Conservation (phyloP, 2,113 vertebrate genomes). For the Desmodus rotundus region DNA sequence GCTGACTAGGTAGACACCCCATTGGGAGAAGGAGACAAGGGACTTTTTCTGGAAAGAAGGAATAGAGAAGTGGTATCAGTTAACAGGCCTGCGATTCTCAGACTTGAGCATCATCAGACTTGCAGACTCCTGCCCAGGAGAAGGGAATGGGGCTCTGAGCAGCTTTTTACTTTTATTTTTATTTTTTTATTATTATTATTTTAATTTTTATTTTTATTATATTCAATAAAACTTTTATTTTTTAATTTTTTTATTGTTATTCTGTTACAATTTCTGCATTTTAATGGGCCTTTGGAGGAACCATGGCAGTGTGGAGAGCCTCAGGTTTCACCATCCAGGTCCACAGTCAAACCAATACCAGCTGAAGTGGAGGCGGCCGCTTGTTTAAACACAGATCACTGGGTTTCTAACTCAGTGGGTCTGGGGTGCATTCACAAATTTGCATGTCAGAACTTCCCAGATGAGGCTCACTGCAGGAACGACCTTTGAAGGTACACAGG, state of each 20-base stretch:
- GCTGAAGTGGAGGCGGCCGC: neutral
- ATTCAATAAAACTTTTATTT: too few relatives aligned
- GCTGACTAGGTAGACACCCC: neutral
- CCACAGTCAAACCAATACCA: neutral
- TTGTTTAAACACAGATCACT: neutral
- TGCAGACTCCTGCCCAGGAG: neutral
- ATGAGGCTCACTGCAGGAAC: neutral
- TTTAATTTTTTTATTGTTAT: too few relatives aligned
- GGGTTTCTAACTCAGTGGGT: neutral
- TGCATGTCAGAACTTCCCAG: too few relatives aligned
- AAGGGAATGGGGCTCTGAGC: neutral
- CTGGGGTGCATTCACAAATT: neutral
- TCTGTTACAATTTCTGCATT: too few relatives aligned
- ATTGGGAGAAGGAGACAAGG: neutral
- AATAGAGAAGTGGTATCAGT: neutral
- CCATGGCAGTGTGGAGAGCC: neutral
- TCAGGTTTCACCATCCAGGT: too few relatives aligned
- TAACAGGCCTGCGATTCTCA: neutral
- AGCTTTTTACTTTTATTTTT: too few relatives aligned
- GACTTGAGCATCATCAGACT: neutral
- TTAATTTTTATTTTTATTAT: too few relatives aligned
- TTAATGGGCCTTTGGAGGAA: neutral
- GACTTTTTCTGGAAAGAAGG: neutral
- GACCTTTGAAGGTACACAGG: neutral
- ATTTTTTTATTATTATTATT: too few relatives aligned